phyloP scores from a whole-genome alignment of 2,888 invertebrate genomes.

The Lepidonotus clava region DNA sequence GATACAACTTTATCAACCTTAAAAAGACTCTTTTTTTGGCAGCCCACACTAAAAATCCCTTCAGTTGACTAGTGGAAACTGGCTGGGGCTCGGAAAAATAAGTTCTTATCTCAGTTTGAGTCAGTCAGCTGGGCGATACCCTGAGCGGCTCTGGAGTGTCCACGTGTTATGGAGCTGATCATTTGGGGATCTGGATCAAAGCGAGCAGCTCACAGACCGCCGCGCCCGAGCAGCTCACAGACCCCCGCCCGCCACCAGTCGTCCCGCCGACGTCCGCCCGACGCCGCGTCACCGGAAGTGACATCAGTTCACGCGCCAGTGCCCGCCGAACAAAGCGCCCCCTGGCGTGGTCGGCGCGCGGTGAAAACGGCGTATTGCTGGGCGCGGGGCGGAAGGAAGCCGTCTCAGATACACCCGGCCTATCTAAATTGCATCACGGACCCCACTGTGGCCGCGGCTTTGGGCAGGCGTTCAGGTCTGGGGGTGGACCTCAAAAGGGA shows the following conservation, averaged over 20 bases:
- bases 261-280: too few relatives aligned
- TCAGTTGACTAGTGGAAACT: too few relatives aligned
- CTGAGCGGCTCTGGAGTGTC: neutral
- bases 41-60: too few relatives aligned
- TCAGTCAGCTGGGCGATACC: too few relatives aligned
- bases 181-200: slow-evolving; percentile 21
- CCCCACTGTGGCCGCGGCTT: neutral
- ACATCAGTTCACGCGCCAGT: slow-evolving; percentile 11
- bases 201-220: neutral
- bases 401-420: neutral
- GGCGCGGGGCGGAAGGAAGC: neutral
- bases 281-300: neutral
- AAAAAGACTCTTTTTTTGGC: too few relatives aligned
- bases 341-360: neutral
- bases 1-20: too few relatives aligned
- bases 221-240: neutral
- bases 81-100: too few relatives aligned
- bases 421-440: slow-evolving; percentile 43
- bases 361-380: neutral
- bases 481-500: neutral
- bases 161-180: neutral
- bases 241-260: neutral
- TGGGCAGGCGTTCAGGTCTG: neutral
- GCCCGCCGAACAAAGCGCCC: neutral
- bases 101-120: too few relatives aligned